Evolutionary conservation across 2,888 invertebrate species (phyloP).

Genomic region (Pasiphila rectangulata): DNA sequence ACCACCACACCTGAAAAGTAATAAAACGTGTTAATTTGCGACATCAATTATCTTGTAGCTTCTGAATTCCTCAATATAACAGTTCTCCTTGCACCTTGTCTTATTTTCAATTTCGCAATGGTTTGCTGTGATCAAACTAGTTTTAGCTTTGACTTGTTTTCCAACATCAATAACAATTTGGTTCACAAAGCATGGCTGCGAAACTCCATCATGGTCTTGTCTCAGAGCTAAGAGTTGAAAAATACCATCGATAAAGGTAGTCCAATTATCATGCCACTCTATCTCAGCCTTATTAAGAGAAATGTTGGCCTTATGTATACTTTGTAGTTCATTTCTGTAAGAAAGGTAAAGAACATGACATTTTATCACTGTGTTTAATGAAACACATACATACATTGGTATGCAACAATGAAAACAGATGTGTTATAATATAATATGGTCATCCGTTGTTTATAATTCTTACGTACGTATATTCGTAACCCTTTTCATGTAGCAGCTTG

Average conservation of each 20-base stretch:
- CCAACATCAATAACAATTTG: conserved; percentile 43
- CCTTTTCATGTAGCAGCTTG: conserved; percentile 14
- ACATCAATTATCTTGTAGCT: no score
- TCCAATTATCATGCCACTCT: conserved; percentile 88
- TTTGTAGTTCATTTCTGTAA: conserved; percentile 48
- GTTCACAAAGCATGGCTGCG: conserved; percentile 78
- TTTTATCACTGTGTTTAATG: no score
- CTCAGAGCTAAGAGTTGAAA: conserved; percentile 87
- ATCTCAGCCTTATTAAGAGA: conserved; percentile 54
- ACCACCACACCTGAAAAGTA: conserved; percentile 50
- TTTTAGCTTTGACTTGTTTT: conserved; percentile 16
- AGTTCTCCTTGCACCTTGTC: conserved; percentile 37
- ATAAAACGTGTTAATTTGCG: background rate
- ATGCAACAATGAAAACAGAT: no score
- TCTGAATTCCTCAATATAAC: background rate
- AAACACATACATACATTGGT: no score
- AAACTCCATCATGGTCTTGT: conserved; percentile 79
- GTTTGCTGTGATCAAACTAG: background rate
- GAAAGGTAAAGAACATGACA: background rate
- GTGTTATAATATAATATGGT: no score
- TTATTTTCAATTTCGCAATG: conserved; percentile 22
- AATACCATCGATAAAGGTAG: conserved; percentile 89
- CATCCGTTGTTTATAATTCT: background rate
- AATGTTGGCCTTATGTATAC: conserved; percentile 41
- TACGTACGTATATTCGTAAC: conserved; percentile 20